Evolutionary conservation across 2,888 invertebrate species (phyloP), one percentile per base, ranked within the genome.

Genomic region (Drosophila gaucha): DNA sequence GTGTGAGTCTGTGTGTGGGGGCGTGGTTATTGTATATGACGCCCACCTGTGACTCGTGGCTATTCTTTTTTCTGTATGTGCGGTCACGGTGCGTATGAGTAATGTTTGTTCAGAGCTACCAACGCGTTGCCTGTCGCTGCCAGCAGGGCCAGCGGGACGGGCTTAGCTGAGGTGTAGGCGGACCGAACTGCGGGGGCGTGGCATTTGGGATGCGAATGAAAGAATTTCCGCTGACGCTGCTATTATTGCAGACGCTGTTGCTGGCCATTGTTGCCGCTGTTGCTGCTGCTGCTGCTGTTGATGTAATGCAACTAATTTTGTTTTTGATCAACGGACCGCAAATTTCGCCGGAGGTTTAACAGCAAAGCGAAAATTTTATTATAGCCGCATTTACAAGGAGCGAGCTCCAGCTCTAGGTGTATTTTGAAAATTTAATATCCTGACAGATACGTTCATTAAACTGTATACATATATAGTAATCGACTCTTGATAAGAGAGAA

Each of bases 1-100:
- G 16, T 24, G 33, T 16, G 46, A 10, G 22, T 10, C 16, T 38
- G 20, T n/a, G 38, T 20, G 38, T 38, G 26, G 1, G 24, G 85
- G 82, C 75, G 85, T 78, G 86, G 73, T 66, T 58, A 68, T 72
- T 75, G 85, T 72, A 67, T 65, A 72, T 78, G 78, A 72, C 67
- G 87, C 87, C 87, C 82, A 87, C 85, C 87, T 82, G 85, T 87
- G 62, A 80, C 58, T 63, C 51, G 46, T 68, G 62, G 78, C 59
- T 39, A 72, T 62, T 66, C 58, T 68, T 68, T 12, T 41, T 28
- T 28, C 5, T 24, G 10, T 30, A 3, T 16, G 26, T 51, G 51
- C 28, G 36, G 55, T 28, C n/a, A 59, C 65, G 50, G 39, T 66
- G 75, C 78, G 75, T 75, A 75, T 80, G 78, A 72, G 73, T 63